Evolutionary conservation across 2,888 invertebrate genomes (phyloP).

Genomic region (Neoscelio sp.): DNA sequence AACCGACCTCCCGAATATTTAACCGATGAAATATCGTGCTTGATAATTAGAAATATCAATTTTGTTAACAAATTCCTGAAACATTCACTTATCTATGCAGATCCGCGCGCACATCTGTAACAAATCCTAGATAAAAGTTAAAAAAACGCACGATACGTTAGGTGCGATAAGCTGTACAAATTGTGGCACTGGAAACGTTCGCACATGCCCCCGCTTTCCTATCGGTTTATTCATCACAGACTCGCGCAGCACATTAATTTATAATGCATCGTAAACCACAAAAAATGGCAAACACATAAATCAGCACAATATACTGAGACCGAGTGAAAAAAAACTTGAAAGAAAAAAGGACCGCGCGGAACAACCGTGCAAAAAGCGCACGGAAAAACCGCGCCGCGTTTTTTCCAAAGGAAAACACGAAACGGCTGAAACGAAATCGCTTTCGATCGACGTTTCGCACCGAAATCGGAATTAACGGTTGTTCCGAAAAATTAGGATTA

Average conservation of each 20-base stretch:
- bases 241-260: conserved; percentile 49
- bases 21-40: background rate
- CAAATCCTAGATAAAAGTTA: conserved; percentile 42
- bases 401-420: conserved; percentile 10
- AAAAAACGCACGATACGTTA: conserved; percentile 35
- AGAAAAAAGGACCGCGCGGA: background rate
- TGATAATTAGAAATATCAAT: background rate
- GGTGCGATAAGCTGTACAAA: conserved; percentile 58
- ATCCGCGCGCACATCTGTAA: conserved; percentile 31
- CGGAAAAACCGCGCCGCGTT: conserved; percentile 3
- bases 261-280: conserved; percentile 55
- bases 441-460: conserved; percentile 14
- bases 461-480: conserved; percentile 42
- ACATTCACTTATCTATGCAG: conserved; percentile 43
- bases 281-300: conserved; percentile 56
- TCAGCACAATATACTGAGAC: conserved; percentile 35
- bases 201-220: conserved; percentile 31
- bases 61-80: conserved; percentile 20
- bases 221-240: conserved; percentile 57
- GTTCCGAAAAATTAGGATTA: conserved; percentile 52
- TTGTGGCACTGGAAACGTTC: conserved; percentile 50
- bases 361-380: background rate
- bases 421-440: conserved; percentile 21
- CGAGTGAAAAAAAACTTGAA: conserved; percentile 15
- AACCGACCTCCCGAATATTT: conserved; percentile 1